Base-by-base conservation (phyloP, 2,888 invertebrate genomes). In the Lithophane socia region DNA sequence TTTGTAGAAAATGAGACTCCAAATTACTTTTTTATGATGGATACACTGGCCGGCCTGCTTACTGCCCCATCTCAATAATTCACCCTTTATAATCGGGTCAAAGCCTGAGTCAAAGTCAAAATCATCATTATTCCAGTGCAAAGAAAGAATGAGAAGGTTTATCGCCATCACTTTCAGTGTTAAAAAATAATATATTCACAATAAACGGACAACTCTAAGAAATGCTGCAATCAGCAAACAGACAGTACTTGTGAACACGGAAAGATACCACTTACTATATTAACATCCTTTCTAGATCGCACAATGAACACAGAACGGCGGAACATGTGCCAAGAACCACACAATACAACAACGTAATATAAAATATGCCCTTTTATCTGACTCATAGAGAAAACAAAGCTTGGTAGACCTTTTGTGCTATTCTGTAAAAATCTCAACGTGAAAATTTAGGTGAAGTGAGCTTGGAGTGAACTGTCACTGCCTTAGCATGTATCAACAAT, bases 311-410 rank as follows among this genome's bases (percentile, higher is more conserved):
- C 16, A 24, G 8, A 76, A 60, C 21, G 8, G 7, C 10, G 10
- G 49, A 49, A 49, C 37, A 42, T 76, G 37, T 76, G 77, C 58
- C 77, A 74, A 47, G n/a, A 75, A 44, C 74, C 49, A 18, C 44
- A 74, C 24, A 29, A 21, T n/a, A 58, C 18, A 24, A 47, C 18
- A 12, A 12, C 1, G 18, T 44, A 24, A 29, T 16, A 71, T 56
- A 16, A 56, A 29, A 54, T 29, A 37, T 37, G 37, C n/a, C 61
- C 61, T 16, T 44, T 7, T 12, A 16, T 44, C 54, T 47, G 18
- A 12, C n/a, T 29, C 29, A 10, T 5, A 18, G 18, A 29, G 61
- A 18, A 10, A 18, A 61, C 29, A 61, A 18, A 29, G 29, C 10
- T 61, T 29, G 29, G 18, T 10, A 10, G 10, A 10, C 29, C 5